Base-by-base conservation (phyloP, 2,888 invertebrate genomes). In the Polyploca ridens region DNA sequence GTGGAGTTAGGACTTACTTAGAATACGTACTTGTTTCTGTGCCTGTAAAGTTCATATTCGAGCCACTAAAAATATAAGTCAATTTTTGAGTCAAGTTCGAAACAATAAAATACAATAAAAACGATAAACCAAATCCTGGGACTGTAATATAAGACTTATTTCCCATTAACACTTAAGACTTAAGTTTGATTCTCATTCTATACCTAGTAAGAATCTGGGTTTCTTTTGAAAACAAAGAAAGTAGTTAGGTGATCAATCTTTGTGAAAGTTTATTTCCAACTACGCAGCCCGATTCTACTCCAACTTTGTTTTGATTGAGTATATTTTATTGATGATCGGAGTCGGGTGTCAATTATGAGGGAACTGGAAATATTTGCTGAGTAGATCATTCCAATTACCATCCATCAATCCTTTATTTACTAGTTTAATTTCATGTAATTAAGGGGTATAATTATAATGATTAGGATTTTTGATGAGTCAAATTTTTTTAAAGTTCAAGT, bases 181-280 rank as follows among this genome's bases (percentile, higher is more conserved):
- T 13, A 13, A 41, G 41, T 41, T 41, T 41, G 41, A 49, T 49
- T 16, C 7, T 16, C 7, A 49, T 49, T 49, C n/a, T 49, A 49
- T 13, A 10, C 10, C 35, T 10, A n/a, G n/a, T n/a, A 10, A 38
- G 38, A 44, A 14, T 44, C 44, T 2, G 14, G 44, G 7, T 14
- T 38, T n/a, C n/a, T 5, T n/a, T 46, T 6, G 19, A 54, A 54
- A 54, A 54, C 19, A 54, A 54, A 19, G 54, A 16, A 54, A 54
- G 19, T 54, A 19, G 35, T 59, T n/a, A 49, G 61, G 64, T 64
- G 54, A 64, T 64, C 60, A 64, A 64, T 64, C 64, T 64, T 61
- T 19, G 61, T 64, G 49, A 27, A 27, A 64, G 49, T 35, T 64
- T 64, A n/a, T 60, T 61, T 57, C 38, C 1, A 61, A 54, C 27